Evolutionary conservation across 2,888 invertebrate genomes (phyloP), one percentile per base, ranked within the genome.

Genomic region (Andrena trimmerana): DNA sequence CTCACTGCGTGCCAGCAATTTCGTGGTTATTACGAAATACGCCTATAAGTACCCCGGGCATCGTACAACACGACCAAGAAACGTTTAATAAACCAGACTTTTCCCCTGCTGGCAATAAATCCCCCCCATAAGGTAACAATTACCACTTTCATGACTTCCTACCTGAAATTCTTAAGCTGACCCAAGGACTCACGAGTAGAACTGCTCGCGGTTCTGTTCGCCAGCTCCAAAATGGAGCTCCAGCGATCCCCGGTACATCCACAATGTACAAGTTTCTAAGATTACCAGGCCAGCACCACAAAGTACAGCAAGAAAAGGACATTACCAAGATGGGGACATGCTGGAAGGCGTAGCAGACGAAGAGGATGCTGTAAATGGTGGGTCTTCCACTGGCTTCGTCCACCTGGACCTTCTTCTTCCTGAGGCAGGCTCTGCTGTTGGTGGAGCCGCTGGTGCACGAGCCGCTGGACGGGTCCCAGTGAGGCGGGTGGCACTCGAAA

Each of bases 301-400:
- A 63, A 0, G 2, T 16, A 20, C 20, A 2, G n/a, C 7, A 29
- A 54, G 7, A 66, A 36, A 72, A 0, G 3, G 4, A 31, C 29
- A n/a, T 74, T 92, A 96, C 96, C 94, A 96, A 92, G 20, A 96
- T 92, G 1, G 96, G 96, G 62, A 96, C 90, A 90, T 96, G 96
- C 90, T 96, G 95, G 90, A 96, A 94, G 71, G 95, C 90, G 91
- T 96, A 96, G 90, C 95, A 95, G 29, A 96, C 95, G 77, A 95
- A 94, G 78, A 96, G 92, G 63, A 96, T 95, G 79, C 94, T 93
- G 83, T 94, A 92, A 27, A 94, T 89, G 86, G 96, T 94, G 85
- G 94, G 89, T 93, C 94, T 86, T 92, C 95, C 93, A 91, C 95
- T 94, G 92, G 90, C 93, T 83, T 94, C 94, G 81, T 92, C 93